Base-by-base conservation (phyloP, 2,113 vertebrate species). In the Leuciscus idus region DNA sequence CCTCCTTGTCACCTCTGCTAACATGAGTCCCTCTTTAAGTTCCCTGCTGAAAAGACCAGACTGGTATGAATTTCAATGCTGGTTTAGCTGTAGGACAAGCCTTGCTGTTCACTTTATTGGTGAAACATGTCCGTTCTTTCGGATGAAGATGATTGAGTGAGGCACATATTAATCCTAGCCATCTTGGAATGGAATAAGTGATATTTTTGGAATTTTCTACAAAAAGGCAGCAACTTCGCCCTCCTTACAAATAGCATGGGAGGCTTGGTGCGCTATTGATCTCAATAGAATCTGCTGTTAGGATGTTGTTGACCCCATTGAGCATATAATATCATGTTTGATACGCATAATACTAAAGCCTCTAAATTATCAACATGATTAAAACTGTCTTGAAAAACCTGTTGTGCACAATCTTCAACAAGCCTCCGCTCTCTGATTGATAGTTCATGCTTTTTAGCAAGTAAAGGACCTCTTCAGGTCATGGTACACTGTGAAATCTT, bases 1-100 rank as follows among this genome's bases (percentile, higher is more conserved):
- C 61, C 79, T 66, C 61, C 59, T 66, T 21, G 75, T 77, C 61
- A 43, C 79, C 59, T 64, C 62, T 48, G 79, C n/a, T 43, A 64
- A 64, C 79, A 30, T 0, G 17, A 80, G 3, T 43, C 36, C 33
- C 33, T 80, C 12, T 75, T 75, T 48, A 26, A 15, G n/a, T 48
- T 50, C n/a, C n/a, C 43, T 50, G 13, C 39, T 74, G 23, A 15
- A 74, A 75, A 75, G 72, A 75, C 39, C 43, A 17, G 72, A 48
- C 43, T 15, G 28, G 43, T 17, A 48, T 48, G 23, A 48, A 50
- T 75, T 26, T 28, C 39, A 74, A 74, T 12, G 21, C 21, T 43
- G 36, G 43, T 17, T 23, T 17, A 15, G 12, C 23, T 4, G 12
- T 48, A 50, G 43, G 43, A 48, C 23, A n/a, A 50, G 72, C n/a